Conservation (phyloP, 2,888 invertebrate species). For the Micropterix aruncella region DNA sequence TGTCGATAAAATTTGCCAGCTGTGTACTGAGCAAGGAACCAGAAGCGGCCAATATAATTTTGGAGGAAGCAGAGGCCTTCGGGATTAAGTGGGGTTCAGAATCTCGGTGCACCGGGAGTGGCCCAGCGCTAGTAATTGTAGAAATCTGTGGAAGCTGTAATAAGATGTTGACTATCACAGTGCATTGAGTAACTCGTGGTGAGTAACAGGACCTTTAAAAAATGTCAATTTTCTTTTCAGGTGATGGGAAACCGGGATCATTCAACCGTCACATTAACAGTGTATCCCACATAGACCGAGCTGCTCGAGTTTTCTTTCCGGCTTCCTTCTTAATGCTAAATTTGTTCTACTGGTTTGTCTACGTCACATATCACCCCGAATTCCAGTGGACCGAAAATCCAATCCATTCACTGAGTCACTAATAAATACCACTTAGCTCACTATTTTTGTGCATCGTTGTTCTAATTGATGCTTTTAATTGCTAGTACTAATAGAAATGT, state of each 20-base stretch:
- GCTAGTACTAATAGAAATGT: too few species aligned
- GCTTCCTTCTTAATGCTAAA: slow-evolving; percentile 77
- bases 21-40: too few species aligned
- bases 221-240: slow-evolving; percentile 18
- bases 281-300: slow-evolving; percentile 72
- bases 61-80: too few species aligned
- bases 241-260: slow-evolving; percentile 20
- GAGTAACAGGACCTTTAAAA: background rate
- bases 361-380: slow-evolving; percentile 63
- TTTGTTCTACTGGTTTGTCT: slow-evolving; percentile 79
- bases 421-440: too few species aligned
- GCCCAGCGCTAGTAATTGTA: background rate
- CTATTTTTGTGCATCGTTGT: too few species aligned
- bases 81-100: too few species aligned
- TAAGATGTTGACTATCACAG: background rate
- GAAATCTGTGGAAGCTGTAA: background rate
- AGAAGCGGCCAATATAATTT: too few species aligned
- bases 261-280: slow-evolving; percentile 61
- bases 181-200: background rate
- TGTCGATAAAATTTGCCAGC: too few species aligned
- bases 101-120: background rate
- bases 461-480: too few species aligned
- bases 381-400: slow-evolving; percentile 61
- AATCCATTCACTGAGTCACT: slow-evolving; percentile 38
- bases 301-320: slow-evolving; percentile 71